A percentile compares a stretch with the other conserved stretches of the same genome.
phyloP scores from a whole-genome alignment of 1,140 invertebrate species.

The Chironomus striatipennis region DNA sequence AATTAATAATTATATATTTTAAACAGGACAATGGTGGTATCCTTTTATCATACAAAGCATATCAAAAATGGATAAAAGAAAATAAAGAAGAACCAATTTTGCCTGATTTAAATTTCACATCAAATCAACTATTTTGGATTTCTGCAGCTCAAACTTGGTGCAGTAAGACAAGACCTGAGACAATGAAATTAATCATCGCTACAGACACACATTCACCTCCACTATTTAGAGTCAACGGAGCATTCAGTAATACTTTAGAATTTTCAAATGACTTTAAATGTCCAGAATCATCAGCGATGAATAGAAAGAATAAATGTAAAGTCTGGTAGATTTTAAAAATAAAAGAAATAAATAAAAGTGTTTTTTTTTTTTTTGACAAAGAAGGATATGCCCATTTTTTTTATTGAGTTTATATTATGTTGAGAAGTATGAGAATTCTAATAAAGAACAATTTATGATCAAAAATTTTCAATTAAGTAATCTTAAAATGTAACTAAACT shows the following conservation, averaged over 20 bases:
- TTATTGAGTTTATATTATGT: background rate
- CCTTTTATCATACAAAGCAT: constrained; percentile 36
- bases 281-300: constrained; percentile 65
- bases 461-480: too few relatives aligned
- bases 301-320: constrained; percentile 71
- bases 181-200: constrained; percentile 50
- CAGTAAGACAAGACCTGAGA: constrained; percentile 48
- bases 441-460: background rate
- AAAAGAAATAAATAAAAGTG: too few relatives aligned
- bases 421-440: background rate
- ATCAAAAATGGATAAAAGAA: constrained; percentile 31
- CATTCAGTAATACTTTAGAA: constrained; percentile 55
- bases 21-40: constrained; percentile 43
- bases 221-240: constrained; percentile 49
- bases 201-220: constrained; percentile 45
- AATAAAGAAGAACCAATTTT: constrained; percentile 30
- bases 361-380: constrained; percentile 2
- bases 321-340: constrained; percentile 52
- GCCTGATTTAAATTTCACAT: constrained; percentile 40
- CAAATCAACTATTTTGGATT: constrained; percentile 75
- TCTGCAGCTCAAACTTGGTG: constrained; percentile 44
- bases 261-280: constrained; percentile 79
- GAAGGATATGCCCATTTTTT: constrained; percentile 7
- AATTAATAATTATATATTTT: background rate
- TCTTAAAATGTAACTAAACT: too few relatives aligned